Base-by-base conservation (phyloP, 2,888 invertebrate genomes). In the Eucriotettix oculatus region DNA sequence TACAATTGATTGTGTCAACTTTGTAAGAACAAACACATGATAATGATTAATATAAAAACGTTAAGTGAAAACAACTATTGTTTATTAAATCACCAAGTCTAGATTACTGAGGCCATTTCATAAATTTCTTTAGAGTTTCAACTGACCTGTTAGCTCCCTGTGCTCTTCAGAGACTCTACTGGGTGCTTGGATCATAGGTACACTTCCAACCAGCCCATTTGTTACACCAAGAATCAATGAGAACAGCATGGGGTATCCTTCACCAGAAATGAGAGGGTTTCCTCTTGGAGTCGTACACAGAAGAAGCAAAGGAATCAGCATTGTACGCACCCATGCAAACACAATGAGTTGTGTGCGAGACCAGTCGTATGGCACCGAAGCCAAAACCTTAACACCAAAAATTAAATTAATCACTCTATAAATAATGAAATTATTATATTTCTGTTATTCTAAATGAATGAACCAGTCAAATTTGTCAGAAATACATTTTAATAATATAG, bases 181-280 rank as follows among this genome's bases (percentile, higher is more conserved):
- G 1, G 94, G 90, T 1, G 93, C 94, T 69, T 90, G 79, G 68
- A 94, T 92, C 90, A 94, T 94, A 3, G 94, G 94, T 42, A 94
- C 83, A 62, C 92, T 91, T 9, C 94, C 94, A 60, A 94, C 84
- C 54, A 93, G 77, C 0, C 94, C 94, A 68, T 94, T 94, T 56
- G 86, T 85, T 17, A 92, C 78, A 1, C 94, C 94, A 62, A 94
- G 75, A 1, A 84, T 68, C 68, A 85, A 70, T 10, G 85, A 84
- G 61, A 87, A 80, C 16, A 84, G 68, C 64, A 87, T 77, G 0
- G 87, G 81, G 65, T 83, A 83, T 40, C 79, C 78, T 70, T 86
- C 86, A 1, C 76, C 76, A 1, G 74, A 69, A 62, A 91, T 84
- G 53, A 88, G 79, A 0, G 93, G 92, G 17, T 81, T 78, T 58